These are phyloP conservation scores for Urechis unicinctus DNA, from an alignment of 2,888 invertebrate genomes.

Conservation along the genomic window DNA sequence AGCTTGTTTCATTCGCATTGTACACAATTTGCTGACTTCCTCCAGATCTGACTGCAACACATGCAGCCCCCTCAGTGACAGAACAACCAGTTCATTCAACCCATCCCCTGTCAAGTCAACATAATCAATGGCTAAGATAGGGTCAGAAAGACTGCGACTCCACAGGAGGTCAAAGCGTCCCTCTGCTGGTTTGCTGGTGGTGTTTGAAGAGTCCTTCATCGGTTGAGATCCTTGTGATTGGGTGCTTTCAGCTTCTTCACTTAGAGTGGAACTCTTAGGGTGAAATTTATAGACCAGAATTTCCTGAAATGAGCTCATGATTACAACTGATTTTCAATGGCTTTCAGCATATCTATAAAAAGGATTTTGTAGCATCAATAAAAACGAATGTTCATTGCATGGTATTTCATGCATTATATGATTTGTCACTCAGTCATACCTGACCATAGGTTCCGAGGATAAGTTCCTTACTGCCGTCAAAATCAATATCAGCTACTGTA, in stretches of 20 bases:
- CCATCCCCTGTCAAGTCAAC: slow-evolving; percentile 65
- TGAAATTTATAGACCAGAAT: slow-evolving; percentile 38
- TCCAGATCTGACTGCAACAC: slow-evolving; percentile 55
- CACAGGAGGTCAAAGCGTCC: slow-evolving; percentile 43
- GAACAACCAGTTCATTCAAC: slow-evolving; percentile 61
- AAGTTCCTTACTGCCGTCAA: slow-evolving; percentile 66
- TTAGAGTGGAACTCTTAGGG: not conserved
- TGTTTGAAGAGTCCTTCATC: not conserved
- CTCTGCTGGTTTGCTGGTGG: slow-evolving; percentile 3
- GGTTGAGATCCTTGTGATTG: not conserved
- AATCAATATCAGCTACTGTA: slow-evolving; percentile 63
- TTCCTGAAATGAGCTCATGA: slow-evolving; percentile 26
- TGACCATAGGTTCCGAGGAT: slow-evolving; percentile 65
- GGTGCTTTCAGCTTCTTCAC: not conserved
- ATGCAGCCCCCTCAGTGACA: slow-evolving; percentile 63
- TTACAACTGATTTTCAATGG: not conserved
- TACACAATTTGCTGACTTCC: slow-evolving; percentile 1
- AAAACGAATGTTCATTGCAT: too few relatives aligned
- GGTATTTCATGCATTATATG: too few relatives aligned
- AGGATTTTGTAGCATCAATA: too few relatives aligned
- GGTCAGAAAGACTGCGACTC: slow-evolving; percentile 58
- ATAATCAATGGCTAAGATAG: slow-evolving; percentile 60
- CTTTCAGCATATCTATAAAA: too few relatives aligned
- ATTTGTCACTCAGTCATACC: slow-evolving; percentile 29
- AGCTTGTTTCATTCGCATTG: not conserved